Conservation (phyloP, 2,113 vertebrate genomes). For the Scophthalmus maximus region DNA sequence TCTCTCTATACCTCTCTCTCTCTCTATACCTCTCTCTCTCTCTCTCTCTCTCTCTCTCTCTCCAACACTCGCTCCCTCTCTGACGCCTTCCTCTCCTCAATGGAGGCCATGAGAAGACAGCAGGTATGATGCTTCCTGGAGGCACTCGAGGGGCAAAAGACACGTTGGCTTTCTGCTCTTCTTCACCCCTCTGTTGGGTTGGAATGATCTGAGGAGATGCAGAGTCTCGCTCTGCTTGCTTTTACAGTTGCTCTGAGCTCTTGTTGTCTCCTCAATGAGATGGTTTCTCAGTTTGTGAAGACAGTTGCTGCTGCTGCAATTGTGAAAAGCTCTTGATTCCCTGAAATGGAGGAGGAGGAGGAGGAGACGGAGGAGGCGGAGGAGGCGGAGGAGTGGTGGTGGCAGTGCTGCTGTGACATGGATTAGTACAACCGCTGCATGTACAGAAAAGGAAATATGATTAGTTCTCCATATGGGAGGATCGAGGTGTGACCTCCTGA, state of each 20-base stretch:
- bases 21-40: no score
- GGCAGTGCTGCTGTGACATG: slow-evolving; percentile 15
- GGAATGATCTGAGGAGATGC: slow-evolving; percentile 45
- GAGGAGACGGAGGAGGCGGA: slow-evolving; percentile 16
- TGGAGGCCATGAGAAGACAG: slow-evolving; percentile 82
- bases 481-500: slow-evolving; percentile 13
- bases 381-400: slow-evolving; percentile 19
- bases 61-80: slow-evolving; percentile 39
- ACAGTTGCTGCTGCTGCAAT: not conserved
- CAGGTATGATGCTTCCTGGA: slow-evolving; percentile 85
- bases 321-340: slow-evolving; percentile 28
- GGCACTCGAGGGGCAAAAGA: slow-evolving; percentile 59
- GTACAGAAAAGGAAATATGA: not conserved
- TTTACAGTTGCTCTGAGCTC: slow-evolving; percentile 7
- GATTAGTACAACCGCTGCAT: slow-evolving; percentile 3
- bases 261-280: slow-evolving; percentile 13
- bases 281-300: slow-evolving; percentile 14
- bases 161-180: slow-evolving; percentile 58
- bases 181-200: slow-evolving; percentile 39
- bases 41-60: slow-evolving; percentile 21
- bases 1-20: slow-evolving; percentile 39
- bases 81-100: slow-evolving; percentile 75
- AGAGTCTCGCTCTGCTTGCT: slow-evolving; percentile 10
- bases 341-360: slow-evolving; percentile 10
- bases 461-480: not conserved